Conservation (phyloP, 2,113 vertebrate species). For the Pygoscelis adeliae region DNA sequence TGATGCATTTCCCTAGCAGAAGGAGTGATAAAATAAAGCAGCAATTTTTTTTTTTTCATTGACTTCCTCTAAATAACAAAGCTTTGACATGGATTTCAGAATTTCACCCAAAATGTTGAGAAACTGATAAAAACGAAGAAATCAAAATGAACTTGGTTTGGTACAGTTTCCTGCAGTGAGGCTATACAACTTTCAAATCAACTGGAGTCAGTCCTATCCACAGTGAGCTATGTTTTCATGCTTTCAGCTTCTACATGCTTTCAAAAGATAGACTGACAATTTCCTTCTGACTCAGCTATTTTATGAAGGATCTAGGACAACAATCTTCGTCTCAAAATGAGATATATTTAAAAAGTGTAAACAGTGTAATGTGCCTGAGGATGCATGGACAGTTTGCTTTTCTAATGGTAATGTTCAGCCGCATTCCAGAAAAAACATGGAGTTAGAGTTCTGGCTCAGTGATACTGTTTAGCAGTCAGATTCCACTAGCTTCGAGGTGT, state of each 20-base stretch:
- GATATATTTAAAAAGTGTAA: slow-evolving; percentile 6
- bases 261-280: not conserved
- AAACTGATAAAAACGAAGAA: not conserved
- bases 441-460: slow-evolving; percentile 38
- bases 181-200: not conserved
- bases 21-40: not conserved
- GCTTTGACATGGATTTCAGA: not conserved
- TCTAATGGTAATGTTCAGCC: not conserved
- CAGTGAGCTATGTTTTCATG: not conserved
- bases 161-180: not conserved
- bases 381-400: slow-evolving; percentile 46
- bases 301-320: slow-evolving; percentile 12
- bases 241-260: not conserved
- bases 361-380: slow-evolving; percentile 10
- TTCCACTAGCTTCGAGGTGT: slow-evolving; percentile 43
- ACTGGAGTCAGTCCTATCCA: not conserved
- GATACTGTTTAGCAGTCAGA: slow-evolving; percentile 40
- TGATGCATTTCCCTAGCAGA: not conserved
- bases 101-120: not conserved
- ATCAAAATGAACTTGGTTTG: not conserved
- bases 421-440: slow-evolving; percentile 29
- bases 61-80: not conserved
- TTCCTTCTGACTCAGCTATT: slow-evolving; percentile 16
- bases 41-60: not conserved
- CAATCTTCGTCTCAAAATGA: slow-evolving; percentile 27